A percentile compares a stretch with the other conserved stretches of the same genome.
These are phyloP conservation scores for Alectura lathami DNA, from an alignment of 2,113 vertebrate species.

Conservation along the genomic window DNA sequence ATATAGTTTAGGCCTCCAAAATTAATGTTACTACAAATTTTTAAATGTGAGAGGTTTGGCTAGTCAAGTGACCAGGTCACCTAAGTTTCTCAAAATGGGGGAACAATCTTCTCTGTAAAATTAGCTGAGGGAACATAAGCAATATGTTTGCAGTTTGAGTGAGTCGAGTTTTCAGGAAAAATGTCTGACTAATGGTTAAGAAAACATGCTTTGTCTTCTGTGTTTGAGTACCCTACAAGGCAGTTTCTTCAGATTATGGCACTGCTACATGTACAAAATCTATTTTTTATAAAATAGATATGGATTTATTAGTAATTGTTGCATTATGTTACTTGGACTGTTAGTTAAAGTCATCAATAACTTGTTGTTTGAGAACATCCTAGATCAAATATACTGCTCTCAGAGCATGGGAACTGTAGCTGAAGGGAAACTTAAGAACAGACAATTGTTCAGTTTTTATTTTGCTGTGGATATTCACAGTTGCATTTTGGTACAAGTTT, in stretches of 20 bases:
- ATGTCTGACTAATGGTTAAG: not conserved
- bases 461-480: not conserved
- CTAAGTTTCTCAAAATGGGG: not conserved
- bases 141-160: not conserved
- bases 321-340: not conserved
- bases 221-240: not conserved
- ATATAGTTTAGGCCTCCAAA: accelerated
- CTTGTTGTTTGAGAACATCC: not conserved
- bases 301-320: not conserved
- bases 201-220: not conserved
- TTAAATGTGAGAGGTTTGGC: not conserved
- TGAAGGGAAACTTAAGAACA: not conserved
- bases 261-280: not conserved
- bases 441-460: not conserved
- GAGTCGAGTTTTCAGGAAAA: not conserved
- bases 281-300: not conserved
- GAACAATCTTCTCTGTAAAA: not conserved
- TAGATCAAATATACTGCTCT: not conserved
- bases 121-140: not conserved
- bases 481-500: not conserved
- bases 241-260: not conserved
- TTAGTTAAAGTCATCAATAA: not conserved
- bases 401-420: not conserved
- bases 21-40: not conserved
- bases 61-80: not conserved